Conservation (phyloP, 2,797 vertebrate genomes). For the Delichon dasypus region DNA sequence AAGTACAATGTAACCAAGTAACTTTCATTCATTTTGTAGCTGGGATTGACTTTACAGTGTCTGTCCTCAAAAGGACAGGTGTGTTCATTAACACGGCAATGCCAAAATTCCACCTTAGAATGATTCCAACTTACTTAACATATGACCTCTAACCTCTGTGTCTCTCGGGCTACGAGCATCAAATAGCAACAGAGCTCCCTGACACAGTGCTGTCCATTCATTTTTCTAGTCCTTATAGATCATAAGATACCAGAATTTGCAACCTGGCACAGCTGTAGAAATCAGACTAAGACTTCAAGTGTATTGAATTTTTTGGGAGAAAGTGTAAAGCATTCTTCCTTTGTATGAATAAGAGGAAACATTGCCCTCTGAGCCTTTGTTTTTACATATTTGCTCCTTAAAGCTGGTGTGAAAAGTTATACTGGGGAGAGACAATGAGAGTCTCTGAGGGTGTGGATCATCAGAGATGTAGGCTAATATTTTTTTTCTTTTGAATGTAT, state of each 20-base stretch:
- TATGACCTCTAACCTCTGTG: neutral
- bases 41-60: neutral
- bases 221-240: neutral
- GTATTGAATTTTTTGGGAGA: neutral
- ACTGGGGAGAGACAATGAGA: neutral
- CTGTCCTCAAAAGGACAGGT: neutral
- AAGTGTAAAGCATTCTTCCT: neutral
- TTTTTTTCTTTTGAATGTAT: neutral
- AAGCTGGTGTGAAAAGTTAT: neutral
- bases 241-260: neutral
- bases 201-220: neutral
- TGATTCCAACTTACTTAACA: neutral
- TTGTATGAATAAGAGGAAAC: neutral
- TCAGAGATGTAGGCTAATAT: neutral
- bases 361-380: neutral
- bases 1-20: accelerated
- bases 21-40: neutral
- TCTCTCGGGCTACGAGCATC: neutral
- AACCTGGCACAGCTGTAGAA: neutral
- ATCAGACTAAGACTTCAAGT: neutral
- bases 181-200: neutral
- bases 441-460: neutral
- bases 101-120: neutral
- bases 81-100: neutral
- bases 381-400: neutral